Base-by-base conservation (phyloP, 1,140 invertebrate genomes). In the Anadara kagoshimensis region DNA sequence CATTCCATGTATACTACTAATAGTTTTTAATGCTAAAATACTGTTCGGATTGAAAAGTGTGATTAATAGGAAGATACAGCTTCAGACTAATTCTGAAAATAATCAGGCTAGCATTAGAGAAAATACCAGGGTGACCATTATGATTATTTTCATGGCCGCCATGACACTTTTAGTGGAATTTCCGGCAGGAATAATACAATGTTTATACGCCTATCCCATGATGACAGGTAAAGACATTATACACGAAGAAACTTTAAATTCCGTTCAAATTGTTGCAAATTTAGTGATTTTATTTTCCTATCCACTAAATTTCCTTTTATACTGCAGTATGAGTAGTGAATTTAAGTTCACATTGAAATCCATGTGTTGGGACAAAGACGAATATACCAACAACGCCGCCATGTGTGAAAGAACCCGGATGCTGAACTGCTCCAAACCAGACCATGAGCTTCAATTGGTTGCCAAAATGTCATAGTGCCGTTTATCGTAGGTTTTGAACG, bases 271-370 rank as follows among this genome's bases (percentile, higher is more conserved):
- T 44, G 58, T 72, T 47, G 62, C 61, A 10, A 72, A 72, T 22
- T 43, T 72, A 29, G 18, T 72, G 14, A 72, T 72, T 22, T 65
- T 72, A n/a, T 65, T 72, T 36, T 72, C 69, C 8, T 72, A 72
- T 41, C 69, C 69, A n/a, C 14, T 72, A 7, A 72, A 72, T 44
- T 72, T 72, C 49, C 47, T 72, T 1, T 47, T 72, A 12, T 72
- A 65, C 59, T 65, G 61, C 20, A 65, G 62, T 44, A 72, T 72
- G 69, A 72, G 69, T 49, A 53, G 41, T 5, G 69, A 72, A 44
- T 72, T 72, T 44, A 72, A 65, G 26, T 29, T 49, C 45, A 72
- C 69, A 16, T 58, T 72, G 26, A 56, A 47, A 47, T n/a, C 57
- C 7, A 47, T 72, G 49, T 72, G 61, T 36, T 36, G 29, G 29